A percentile compares a stretch with the other conserved stretches of the same genome.
These are phyloP conservation scores for Poeciliopsis gracilis DNA, from an alignment of 2,797 vertebrate species.

Conservation along the genomic window DNA sequence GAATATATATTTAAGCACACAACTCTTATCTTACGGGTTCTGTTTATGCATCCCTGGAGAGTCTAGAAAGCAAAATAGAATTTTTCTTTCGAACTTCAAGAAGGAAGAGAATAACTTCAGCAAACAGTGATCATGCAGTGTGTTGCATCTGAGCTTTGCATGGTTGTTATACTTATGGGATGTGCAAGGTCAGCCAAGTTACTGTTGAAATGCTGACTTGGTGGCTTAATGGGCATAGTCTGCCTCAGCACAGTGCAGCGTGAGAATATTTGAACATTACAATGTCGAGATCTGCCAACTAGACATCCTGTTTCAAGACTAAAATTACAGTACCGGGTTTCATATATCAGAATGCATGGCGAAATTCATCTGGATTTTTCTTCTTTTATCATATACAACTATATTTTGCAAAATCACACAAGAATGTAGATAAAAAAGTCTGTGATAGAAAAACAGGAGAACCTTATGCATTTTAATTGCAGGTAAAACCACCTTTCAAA, in stretches of 20 bases:
- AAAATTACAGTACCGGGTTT: background rate
- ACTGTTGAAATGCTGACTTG: conserved; percentile 10
- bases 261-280: conserved; percentile 16
- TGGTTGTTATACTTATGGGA: background rate
- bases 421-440: background rate
- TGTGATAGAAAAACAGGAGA: background rate
- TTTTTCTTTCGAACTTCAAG: background rate
- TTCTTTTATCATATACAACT: background rate
- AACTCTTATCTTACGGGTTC: no score
- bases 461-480: background rate
- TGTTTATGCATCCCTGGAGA: no score
- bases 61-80: no score
- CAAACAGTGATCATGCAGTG: background rate
- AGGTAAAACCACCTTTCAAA: background rate
- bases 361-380: background rate
- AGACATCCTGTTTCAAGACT: background rate
- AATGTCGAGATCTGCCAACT: conserved; percentile 18
- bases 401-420: background rate
- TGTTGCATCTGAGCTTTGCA: background rate
- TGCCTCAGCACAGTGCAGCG: conserved; percentile 4
- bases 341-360: background rate
- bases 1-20: no score
- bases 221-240: conserved; percentile 17
- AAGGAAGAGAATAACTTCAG: background rate
- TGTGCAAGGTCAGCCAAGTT: background rate